These are phyloP conservation scores for Mayetiola destructor DNA, from an alignment of 2,888 invertebrate genomes.

Conservation along the genomic window DNA sequence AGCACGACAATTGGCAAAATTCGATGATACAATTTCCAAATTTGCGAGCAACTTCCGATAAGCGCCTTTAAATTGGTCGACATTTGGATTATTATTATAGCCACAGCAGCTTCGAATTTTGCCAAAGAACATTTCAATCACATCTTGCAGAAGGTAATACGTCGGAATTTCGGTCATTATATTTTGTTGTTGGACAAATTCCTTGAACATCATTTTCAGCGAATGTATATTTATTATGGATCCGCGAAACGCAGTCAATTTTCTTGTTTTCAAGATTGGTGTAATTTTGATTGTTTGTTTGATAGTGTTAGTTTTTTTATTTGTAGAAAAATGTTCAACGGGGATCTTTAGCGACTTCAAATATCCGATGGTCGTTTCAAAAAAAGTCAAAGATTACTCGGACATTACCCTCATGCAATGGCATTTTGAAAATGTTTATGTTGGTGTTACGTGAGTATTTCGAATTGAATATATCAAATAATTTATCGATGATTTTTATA, in stretches of 20 bases:
- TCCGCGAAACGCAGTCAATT: too few relatives aligned
- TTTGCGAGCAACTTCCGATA: neutral
- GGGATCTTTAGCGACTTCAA: neutral
- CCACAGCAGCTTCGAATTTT: too few relatives aligned
- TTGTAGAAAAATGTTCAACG: neutral
- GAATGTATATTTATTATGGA: neutral
- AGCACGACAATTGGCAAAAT: neutral
- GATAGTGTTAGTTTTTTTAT: neutral
- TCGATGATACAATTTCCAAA: neutral
- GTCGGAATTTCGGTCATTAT: neutral
- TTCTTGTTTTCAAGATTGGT: neutral
- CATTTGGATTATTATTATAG: neutral
- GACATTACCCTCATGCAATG: neutral
- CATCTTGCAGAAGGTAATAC: too few relatives aligned
- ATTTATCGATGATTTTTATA: neutral
- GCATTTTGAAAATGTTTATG: neutral
- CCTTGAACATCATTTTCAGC: neutral
- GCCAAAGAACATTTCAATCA: too few relatives aligned
- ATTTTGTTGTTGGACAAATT: neutral
- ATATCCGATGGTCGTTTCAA: neutral
- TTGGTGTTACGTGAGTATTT: neutral
- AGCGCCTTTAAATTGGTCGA: too few relatives aligned
- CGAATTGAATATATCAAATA: neutral
- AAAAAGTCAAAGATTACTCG: neutral
- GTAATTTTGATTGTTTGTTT: neutral